Percentiles rank a stretch among this genome's conserved stretches.
phyloP scores from a whole-genome alignment of 2,113 vertebrate genomes.

The Spea multiplicata region DNA sequence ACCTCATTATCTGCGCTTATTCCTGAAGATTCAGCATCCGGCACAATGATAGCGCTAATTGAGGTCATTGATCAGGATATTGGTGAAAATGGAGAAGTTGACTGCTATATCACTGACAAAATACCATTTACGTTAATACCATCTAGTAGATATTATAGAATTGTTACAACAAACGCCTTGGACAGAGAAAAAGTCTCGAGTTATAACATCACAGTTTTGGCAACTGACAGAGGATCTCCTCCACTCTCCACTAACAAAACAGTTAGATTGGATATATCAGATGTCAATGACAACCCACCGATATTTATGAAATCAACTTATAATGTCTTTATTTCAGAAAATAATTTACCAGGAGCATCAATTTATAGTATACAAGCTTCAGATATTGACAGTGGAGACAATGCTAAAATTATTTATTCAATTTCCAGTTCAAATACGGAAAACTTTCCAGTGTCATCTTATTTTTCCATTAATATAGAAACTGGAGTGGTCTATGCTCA shows the following conservation, averaged over 20 bases:
- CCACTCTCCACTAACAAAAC: constrained; percentile 66
- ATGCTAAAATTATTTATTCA: constrained; percentile 63
- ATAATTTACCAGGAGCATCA: constrained; percentile 58
- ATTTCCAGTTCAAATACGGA: constrained; percentile 49
- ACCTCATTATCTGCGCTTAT: constrained; percentile 56
- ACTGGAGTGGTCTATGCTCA: constrained; percentile 61
- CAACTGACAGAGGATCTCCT: constrained; percentile 65
- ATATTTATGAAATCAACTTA: constrained; percentile 69
- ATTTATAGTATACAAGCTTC: constrained; percentile 35
- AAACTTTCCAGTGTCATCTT: constrained; percentile 52
- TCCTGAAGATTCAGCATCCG: constrained; percentile 61
- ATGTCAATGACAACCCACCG: constrained; percentile 77
- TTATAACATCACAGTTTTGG: constrained; percentile 56
- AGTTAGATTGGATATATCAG: constrained; percentile 59
- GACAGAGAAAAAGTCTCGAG: constrained; percentile 60
- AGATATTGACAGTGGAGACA: constrained; percentile 49
- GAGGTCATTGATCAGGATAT: constrained; percentile 71
- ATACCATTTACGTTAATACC: constrained; percentile 53
- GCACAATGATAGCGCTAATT: constrained; percentile 69
- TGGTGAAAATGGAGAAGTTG: constrained; percentile 62
- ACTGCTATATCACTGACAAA: constrained; percentile 56
- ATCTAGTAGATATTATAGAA: constrained; percentile 67
- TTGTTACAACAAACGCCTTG: constrained; percentile 58
- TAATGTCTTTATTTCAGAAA: constrained; percentile 62
- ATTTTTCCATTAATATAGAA: constrained; percentile 66